A percentile compares a stretch with the other conserved stretches of the same genome.
Conservation (phyloP, 2,113 vertebrate genomes). For the Chinchilla lanigera region DNA sequence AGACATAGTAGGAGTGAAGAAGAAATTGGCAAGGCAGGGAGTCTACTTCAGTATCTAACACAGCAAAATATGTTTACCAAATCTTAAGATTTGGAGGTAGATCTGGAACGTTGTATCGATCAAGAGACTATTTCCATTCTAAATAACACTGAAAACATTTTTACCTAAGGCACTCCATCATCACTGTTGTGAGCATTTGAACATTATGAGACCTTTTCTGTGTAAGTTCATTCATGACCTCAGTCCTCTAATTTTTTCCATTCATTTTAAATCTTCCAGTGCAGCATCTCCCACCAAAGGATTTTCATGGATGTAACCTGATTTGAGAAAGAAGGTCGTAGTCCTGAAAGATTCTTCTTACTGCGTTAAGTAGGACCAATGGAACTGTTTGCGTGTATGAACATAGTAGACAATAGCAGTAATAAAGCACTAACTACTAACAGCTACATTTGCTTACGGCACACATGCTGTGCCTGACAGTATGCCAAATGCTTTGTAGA, state of each 20-base stretch:
- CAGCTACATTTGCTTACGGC: background rate
- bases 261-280: background rate
- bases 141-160: conserved; percentile 34
- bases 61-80: background rate
- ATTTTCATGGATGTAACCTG: background rate
- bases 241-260: background rate
- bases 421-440: background rate
- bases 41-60: background rate
- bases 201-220: background rate
- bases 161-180: background rate
- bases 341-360: background rate
- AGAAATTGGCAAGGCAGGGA: background rate
- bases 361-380: background rate
- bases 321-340: background rate
- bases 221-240: background rate
- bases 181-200: background rate
- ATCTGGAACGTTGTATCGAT: background rate
- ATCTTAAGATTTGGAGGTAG: background rate
- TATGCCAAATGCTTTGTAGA: background rate
- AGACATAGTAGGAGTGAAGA: background rate
- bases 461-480: too few species aligned
- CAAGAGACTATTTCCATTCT: background rate
- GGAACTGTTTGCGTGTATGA: background rate
- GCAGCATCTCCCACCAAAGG: background rate
- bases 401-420: background rate